Evolutionary conservation across 2,888 invertebrate species (phyloP), one percentile per base, ranked within the genome.

Genomic region (Dioctria rufipes): DNA sequence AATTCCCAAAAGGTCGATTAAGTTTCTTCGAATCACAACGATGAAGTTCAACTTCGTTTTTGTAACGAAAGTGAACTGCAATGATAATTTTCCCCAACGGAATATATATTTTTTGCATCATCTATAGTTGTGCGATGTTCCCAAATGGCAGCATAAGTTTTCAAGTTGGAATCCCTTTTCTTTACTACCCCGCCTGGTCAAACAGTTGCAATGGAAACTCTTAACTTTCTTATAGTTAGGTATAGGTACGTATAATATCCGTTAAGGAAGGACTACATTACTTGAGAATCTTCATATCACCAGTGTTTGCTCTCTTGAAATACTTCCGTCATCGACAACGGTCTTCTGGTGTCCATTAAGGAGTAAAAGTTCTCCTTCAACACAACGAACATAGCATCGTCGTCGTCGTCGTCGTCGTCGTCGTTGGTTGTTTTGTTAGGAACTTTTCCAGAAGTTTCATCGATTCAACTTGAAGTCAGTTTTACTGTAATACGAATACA

Each of bases 281-380:
- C 51, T 51, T 6, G 11, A 51, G 51, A 11, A 51, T 51, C 11
- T 11, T 60, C 60, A 11, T 60, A 60, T 60, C 60, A 60, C 5
- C 11, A n/a, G 60, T 60, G 60, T 60, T 60, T 60, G 60, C 60
- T 25, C 60, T 60, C 13, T 60, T 60, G 60, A 60, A 25, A n/a
- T 25, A 46, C 25, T 60, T 60, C 60, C 60, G 25, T 60, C 60
- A 25, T 60, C 11, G 60, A 60, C 60, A 60, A n/a, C 60, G 60
- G 9, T 60, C 60, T 60, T 60, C 60, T 25, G n/a, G 25, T 60
- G 60, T 60, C 60, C 60, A 60, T 60, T 60, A 60, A 60, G 25
- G 60, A 60, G 11, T 5, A n/a, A 60, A 60, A 5, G 5, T 60
- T 11, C 9, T 60, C 25, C 60, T 60, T 60, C 5, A 60, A 60